Evolutionary conservation across 2,113 vertebrate genomes (phyloP), one percentile per base, ranked within the genome.

Genomic region (Corythoichthys intestinalis): DNA sequence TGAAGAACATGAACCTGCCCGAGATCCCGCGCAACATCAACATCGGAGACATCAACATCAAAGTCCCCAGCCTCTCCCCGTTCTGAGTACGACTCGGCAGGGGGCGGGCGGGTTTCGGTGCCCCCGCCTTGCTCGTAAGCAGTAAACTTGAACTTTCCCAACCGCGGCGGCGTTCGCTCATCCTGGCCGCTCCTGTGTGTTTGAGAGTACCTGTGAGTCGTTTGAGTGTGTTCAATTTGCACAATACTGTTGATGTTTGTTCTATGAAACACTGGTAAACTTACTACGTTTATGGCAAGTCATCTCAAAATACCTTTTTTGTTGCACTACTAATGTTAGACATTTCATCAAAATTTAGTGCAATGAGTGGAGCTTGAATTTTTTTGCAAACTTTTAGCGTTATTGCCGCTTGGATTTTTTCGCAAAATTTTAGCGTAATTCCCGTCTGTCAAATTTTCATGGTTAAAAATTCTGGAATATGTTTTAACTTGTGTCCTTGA

Each of bases 21-120:
- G 95, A 98, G 85, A 95, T 98, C 52, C 95, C 96, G 2, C 93
- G 96, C 44, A 97, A 97, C 90, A 97, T 98, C 91, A 98, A 95
- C 92, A 95, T 98, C 0, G 95, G 95, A 0, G 95, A 98, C 85
- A 94, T 98, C 89, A 96, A 95, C 85, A 97, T 98, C 88, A 98
- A 97, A 91, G 95, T 97, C 74, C 95, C 95, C 77, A 97, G 93
- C 78, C 92, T 98, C 73, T 96, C 95, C 0, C 95, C 96, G 56
- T 95, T 98, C 86, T 93, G 84, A 93, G 13, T 14, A 7, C 65
- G 14, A 5, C 56, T 58, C 34, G 12, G 35, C 34, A 14, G 73
- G 72, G 59, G 59, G 67, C 12, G 54, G 61, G 41, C 6, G 61
- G 20, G 61, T 3, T 34, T 35, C 15, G 6, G 8, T 20, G 34